Evolutionary conservation across 2,113 vertebrate species (phyloP).

Genomic region (Amphilophus citrinellus): DNA sequence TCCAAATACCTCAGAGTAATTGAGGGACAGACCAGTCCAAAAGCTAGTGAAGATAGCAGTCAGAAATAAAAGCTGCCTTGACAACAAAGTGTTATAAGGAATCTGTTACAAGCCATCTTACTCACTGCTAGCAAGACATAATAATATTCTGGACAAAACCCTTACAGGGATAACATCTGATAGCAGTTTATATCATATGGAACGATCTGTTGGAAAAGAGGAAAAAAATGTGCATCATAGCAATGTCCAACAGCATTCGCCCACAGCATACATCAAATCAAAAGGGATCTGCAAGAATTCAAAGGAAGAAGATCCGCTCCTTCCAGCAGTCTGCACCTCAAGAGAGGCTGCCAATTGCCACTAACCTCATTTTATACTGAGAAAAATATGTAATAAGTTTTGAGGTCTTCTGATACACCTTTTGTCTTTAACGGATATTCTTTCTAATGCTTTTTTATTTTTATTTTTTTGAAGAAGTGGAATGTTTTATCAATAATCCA

Average conservation of each 20-base stretch:
- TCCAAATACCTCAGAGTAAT: not conserved
- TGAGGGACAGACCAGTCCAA: not conserved
- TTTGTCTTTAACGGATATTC: not conserved
- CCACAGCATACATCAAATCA: not conserved
- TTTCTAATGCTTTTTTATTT: not conserved
- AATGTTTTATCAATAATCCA: not conserved
- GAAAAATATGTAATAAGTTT: not conserved
- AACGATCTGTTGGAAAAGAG: not conserved
- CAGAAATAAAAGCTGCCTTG: not conserved
- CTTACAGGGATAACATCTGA: not conserved
- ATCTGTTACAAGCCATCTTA: not conserved
- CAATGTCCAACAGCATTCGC: not conserved
- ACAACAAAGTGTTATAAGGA: not conserved
- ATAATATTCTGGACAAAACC: not conserved
- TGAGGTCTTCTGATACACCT: not conserved
- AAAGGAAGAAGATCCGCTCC: not conserved
- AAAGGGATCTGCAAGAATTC: not conserved
- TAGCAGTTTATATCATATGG: not conserved
- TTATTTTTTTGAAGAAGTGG: not conserved
- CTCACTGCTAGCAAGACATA: not conserved
- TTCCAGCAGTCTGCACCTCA: not conserved
- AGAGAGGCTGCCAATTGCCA: not conserved
- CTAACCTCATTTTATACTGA: not conserved
- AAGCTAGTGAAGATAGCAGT: conserved; percentile 15
- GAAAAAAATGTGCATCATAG: not conserved